Conservation (phyloP, 2,113 vertebrate genomes). For the pig (Sus scrofa) region DNA sequence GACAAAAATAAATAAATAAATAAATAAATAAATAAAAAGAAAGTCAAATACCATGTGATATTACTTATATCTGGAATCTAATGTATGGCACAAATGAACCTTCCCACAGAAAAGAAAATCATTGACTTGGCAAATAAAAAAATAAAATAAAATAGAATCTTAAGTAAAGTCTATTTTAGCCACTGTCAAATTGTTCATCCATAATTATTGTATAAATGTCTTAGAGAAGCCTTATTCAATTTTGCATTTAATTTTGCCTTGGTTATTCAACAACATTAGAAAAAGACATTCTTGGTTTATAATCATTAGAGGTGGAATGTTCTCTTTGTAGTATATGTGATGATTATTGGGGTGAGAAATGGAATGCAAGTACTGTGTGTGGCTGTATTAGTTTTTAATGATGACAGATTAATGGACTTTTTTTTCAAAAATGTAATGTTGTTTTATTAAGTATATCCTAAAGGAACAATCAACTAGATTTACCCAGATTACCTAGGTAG, state of each 20-base stretch:
- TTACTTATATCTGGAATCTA: no score
- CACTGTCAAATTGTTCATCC: background rate
- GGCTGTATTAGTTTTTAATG: background rate
- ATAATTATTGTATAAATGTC: background rate
- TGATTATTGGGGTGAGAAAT: background rate
- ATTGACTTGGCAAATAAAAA: no score
- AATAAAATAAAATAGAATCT: no score
- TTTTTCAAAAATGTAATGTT: background rate
- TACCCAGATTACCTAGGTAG: background rate
- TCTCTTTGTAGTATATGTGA: background rate
- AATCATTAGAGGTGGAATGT: background rate
- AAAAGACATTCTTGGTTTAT: background rate
- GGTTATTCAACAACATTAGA: background rate
- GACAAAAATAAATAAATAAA: no score
- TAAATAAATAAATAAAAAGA: no score
- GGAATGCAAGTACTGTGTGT: background rate
- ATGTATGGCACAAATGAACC: no score
- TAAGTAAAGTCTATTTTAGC: background rate
- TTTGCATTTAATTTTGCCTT: background rate
- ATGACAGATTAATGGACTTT: conserved; percentile 1
- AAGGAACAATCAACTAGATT: background rate
- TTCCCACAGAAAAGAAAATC: no score
- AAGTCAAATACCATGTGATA: no score
- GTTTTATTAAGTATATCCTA: background rate
- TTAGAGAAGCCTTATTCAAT: background rate